Conservation (phyloP, 2,888 invertebrate species). For the Caenorhabditis sp. region DNA sequence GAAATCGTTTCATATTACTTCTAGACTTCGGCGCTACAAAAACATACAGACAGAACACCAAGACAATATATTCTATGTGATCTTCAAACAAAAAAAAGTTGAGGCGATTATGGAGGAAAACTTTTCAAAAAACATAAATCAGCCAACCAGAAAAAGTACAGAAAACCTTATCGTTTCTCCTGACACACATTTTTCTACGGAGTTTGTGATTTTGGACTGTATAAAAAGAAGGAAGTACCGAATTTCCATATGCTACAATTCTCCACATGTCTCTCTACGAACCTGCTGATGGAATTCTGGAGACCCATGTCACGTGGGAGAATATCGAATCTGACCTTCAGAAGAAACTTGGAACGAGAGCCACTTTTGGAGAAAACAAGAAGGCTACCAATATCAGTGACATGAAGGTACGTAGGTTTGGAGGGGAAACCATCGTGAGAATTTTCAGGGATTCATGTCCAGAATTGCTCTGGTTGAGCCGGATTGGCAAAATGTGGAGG, state of each 20-base stretch:
- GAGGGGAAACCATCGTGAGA: too few relatives aligned
- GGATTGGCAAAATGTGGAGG: conserved; percentile 56
- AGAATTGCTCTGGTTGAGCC: conserved; percentile 61
- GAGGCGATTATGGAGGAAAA: neutral
- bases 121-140: conserved; percentile 4
- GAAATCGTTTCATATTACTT: too few relatives aligned
- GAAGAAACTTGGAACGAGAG: conserved; percentile 28
- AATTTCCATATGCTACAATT: neutral
- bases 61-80: neutral
- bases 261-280: conserved; percentile 44
- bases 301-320: conserved; percentile 57
- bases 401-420: conserved; percentile 24
- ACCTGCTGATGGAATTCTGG: conserved; percentile 51
- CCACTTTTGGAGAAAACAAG: conserved; percentile 39
- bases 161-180: neutral
- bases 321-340: conserved; percentile 41
- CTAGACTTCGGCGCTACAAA: too few relatives aligned
- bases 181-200: conserved; percentile 5
- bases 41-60: too few relatives aligned
- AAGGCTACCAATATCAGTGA: conserved; percentile 51
- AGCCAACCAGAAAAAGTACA: conserved; percentile 2
- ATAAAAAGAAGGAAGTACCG: neutral
- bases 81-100: neutral
- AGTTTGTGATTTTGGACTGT: neutral
- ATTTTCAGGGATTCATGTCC: conserved; percentile 65